Conservation (phyloP, 2,113 vertebrate species). For the Chinchilla lanigera region DNA sequence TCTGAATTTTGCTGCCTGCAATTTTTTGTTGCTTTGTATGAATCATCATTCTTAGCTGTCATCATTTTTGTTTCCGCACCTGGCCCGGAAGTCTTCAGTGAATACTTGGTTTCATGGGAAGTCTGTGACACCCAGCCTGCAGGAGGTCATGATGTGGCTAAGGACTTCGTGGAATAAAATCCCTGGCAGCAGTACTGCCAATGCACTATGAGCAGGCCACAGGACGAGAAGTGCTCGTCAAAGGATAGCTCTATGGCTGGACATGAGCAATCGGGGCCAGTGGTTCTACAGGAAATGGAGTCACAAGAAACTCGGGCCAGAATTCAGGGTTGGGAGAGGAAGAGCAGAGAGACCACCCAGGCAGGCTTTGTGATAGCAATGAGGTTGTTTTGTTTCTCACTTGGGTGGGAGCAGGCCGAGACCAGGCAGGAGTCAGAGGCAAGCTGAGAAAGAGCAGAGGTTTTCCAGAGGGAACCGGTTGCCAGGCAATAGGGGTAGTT, state of each 20-base stretch:
- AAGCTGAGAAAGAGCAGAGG: not conserved
- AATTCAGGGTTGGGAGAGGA: not conserved
- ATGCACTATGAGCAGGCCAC: not conserved
- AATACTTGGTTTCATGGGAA: not conserved
- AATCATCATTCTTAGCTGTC: not conserved
- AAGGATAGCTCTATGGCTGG: not conserved
- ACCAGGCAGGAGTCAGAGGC: not conserved
- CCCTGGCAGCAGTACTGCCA: not conserved
- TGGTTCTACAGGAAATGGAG: not conserved
- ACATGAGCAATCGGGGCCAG: not conserved
- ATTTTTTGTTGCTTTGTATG: not conserved
- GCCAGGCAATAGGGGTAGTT: not conserved
- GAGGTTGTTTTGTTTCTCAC: not conserved
- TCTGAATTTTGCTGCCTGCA: not conserved
- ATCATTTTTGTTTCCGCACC: not conserved
- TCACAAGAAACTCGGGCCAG: not conserved
- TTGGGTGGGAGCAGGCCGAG: not conserved
- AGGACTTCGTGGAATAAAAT: not conserved
- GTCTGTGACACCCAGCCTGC: not conserved
- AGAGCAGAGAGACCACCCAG: no score
- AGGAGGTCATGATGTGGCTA: not conserved
- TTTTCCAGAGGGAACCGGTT: not conserved
- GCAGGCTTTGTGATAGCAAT: no score
- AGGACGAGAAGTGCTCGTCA: not conserved
- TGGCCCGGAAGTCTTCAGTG: not conserved